Evolutionary conservation across 2,797 vertebrate genomes (phyloP), one percentile per base, ranked within the genome.

Genomic region (Oreochromis mossambicus): DNA sequence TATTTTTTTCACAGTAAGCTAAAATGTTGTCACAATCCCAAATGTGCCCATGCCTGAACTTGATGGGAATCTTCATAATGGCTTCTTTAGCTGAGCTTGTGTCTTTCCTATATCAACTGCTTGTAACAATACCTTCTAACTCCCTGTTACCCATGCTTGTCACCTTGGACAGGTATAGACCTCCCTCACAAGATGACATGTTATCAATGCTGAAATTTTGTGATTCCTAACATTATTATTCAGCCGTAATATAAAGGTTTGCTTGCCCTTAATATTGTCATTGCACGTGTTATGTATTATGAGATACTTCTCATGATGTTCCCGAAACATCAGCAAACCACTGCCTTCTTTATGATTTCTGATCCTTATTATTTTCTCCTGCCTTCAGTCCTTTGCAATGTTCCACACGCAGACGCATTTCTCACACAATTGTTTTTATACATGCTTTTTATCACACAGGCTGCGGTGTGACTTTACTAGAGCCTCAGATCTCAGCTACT

Each of bases 1-100:
- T n/a, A 8, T 15, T 48, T 79, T 63, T 36, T 52, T 86, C 73
- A 4, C 24, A 55, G 26, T 70, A 81, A 75, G 41, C 55, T 54
- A 19, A 63, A 58, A 73, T 83, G 85, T 92, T 92, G 92, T 93
- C 93, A 93, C 91, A 93, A 85, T 81, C 86, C 81, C 56, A 55
- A 36, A 85, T n/a, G 79, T 83, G 52, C 68, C 55, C 14, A 13
- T 77, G 26, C 78, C 54, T 91, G 51, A 80, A n/a, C 66, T 24
- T 78, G 46, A 80, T 80, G 77, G 81, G 81, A 87, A 73, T 58
- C 24, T 51, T 63, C 10, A 32, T 9, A 26, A 17, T 38, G 15
- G 78, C 80, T 90, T 51, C 50, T 78, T 68, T 29, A 51, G 41
- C 83, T 68, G 56, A 81, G 87, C 79, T 83, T 6, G 8, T 54